Conservation (phyloP, 1,140 invertebrate genomes). For the Rhopalosiphum maidis region DNA sequence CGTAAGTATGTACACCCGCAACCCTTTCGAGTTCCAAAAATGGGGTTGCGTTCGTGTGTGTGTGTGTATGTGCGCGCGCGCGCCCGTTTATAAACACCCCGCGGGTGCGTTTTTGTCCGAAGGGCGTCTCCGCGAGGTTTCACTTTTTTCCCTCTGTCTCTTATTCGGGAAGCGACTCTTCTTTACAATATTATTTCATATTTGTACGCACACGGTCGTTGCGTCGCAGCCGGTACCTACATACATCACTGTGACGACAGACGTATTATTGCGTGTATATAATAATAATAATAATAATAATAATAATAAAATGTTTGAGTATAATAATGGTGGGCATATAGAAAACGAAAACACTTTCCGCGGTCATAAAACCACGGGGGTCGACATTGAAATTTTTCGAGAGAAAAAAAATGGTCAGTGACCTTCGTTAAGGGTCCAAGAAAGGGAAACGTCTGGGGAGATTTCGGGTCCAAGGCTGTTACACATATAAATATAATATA, state of each 20-base stretch:
- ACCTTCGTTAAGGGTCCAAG: constrained; percentile 50
- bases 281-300: constrained; percentile 3
- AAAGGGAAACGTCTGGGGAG: constrained; percentile 53
- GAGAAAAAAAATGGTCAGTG: constrained; percentile 54
- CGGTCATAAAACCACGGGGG: constrained; percentile 49
- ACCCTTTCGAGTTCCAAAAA: constrained; percentile 30
- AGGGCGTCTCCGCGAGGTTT: constrained; percentile 7
- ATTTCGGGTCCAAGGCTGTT: constrained; percentile 52
- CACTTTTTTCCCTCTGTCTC: constrained; percentile 20
- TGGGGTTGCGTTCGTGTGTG: not conserved
- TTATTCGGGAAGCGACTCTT: constrained; percentile 1
- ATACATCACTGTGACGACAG: not conserved
- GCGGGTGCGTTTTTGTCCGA: not conserved
- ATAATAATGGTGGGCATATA: not conserved
- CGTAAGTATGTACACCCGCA: not conserved
- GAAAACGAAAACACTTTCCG: constrained; percentile 38
- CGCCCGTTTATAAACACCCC: not conserved
- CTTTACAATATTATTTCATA: not conserved
- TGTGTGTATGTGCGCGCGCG: not conserved
- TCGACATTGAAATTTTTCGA: constrained; percentile 51
- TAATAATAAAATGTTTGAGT: not conserved
- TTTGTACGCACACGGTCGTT: not conserved
- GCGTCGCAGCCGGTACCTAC: not conserved
- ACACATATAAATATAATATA: constrained; percentile 39
- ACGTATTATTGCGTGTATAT: not conserved